Evolutionary conservation across 1,140 invertebrate species (phyloP), one percentile per base, ranked within the genome.

Genomic region (Littorina saxatilis): DNA sequence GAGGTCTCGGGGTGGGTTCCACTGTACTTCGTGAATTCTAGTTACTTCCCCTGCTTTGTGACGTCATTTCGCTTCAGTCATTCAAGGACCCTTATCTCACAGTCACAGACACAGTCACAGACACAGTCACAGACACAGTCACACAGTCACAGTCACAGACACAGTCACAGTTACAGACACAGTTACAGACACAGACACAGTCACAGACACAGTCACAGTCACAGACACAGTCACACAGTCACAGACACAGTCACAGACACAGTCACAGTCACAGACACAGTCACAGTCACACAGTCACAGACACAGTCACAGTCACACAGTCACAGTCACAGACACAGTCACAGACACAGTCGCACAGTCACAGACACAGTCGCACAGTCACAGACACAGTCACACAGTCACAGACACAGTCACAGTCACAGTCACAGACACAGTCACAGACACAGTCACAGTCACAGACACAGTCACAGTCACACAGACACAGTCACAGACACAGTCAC

Each of bases 251-350:
- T 7, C 3, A 0, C 55, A 17, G 20, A 61, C 55, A 61, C 55
- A 61, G 0, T n/a, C 55, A 61, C 55, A 61, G 20, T n/a, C 55
- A 2, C 55, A 61, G 20, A 61, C 55, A 61, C 55, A 61, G 20
- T 9, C 55, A 61, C 2, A 2, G 20, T n/a, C n/a, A 61, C 55
- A 61, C n/a, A 61, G n/a, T n/a, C n/a, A n/a, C n/a, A n/a, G n/a
- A n/a, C n/a, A n/a, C n/a, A n/a, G n/a, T n/a, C n/a, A n/a, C n/a
- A n/a, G n/a, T n/a, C n/a, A n/a, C n/a, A n/a, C n/a, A n/a, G n/a
- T n/a, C n/a, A n/a, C n/a, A 66, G 27, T 13, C 61, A 66, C 61
- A 66, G 27, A 66, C 61, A 66, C 61, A 66, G 27, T 5, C 55
- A 58, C n/a, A 27, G 9, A 58, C 55, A 27, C 55, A 32, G 27